A percentile compares a stretch with the other conserved stretches of the same genome.
Evolutionary conservation across 2,888 invertebrate genomes (phyloP).

Genomic region (Digitonthophagus gazella): DNA sequence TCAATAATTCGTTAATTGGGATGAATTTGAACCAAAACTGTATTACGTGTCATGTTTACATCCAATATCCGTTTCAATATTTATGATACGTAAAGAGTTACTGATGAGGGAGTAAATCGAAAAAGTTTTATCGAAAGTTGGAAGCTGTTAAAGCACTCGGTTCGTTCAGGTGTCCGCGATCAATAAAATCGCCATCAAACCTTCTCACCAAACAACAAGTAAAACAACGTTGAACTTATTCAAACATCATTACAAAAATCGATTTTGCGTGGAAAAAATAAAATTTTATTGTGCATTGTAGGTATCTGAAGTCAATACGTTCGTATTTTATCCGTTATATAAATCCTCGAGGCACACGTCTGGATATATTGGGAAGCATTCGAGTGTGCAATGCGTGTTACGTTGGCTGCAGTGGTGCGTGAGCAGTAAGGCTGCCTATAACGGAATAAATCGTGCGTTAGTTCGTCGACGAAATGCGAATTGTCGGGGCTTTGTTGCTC

Average conservation of each 20-base stretch:
- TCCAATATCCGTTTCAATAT: not conserved
- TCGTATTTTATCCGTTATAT: not conserved
- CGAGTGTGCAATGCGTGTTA: conserved; percentile 24
- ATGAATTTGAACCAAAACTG: too few species aligned
- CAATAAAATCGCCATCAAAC: not conserved
- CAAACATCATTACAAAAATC: too few species aligned
- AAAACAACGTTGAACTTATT: too few species aligned
- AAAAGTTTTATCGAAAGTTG: not conserved
- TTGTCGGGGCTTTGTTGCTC: conserved; percentile 26
- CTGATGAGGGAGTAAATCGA: not conserved
- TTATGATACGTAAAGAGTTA: not conserved
- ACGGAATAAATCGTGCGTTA: conserved; percentile 43
- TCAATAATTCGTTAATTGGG: too few species aligned
- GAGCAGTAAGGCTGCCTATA: conserved; percentile 34
- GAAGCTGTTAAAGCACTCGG: not conserved
- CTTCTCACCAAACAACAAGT: not conserved
- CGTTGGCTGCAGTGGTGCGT: conserved; percentile 34
- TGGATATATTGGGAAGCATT: conserved; percentile 19
- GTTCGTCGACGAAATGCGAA: conserved; percentile 20
- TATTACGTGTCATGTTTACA: not conserved
- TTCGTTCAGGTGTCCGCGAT: not conserved
- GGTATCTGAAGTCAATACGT: too few species aligned
- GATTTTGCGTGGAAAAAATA: too few species aligned
- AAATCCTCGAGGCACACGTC: conserved; percentile 6
- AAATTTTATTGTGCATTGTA: too few species aligned